Conservation (phyloP, 1,140 invertebrate genomes). For the Eciton burchellii region DNA sequence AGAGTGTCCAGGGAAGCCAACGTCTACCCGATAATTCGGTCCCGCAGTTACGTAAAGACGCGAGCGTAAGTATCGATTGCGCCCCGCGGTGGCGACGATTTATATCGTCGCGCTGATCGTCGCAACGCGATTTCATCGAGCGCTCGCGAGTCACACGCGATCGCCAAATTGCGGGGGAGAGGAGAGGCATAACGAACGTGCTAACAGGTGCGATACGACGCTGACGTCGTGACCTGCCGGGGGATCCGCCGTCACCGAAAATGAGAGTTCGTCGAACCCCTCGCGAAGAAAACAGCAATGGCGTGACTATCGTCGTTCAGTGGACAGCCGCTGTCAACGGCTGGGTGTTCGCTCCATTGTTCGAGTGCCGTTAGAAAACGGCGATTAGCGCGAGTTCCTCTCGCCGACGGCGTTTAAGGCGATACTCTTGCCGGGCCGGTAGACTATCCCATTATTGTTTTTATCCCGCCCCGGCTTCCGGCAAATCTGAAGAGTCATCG, state of each 20-base stretch:
- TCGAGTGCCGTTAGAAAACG: slow-evolving; percentile 46
- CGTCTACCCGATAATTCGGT: no score
- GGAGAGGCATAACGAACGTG: background rate
- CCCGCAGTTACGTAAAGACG: slow-evolving; percentile 35
- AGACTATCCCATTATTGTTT: slow-evolving; percentile 48
- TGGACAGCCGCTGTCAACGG: slow-evolving; percentile 30
- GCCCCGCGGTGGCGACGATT: slow-evolving; percentile 23
- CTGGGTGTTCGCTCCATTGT: slow-evolving; percentile 32
- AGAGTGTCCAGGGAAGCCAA: no score
- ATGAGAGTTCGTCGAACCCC: slow-evolving; percentile 25
- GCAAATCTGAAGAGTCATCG: slow-evolving; percentile 41
- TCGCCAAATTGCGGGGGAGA: slow-evolving; percentile 15
- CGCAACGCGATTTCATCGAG: slow-evolving; percentile 33
- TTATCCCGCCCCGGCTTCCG: slow-evolving; percentile 50
- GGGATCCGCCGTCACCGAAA: slow-evolving; percentile 7
- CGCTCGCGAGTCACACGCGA: slow-evolving; percentile 3
- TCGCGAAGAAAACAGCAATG: slow-evolving; percentile 36
- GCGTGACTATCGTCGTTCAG: slow-evolving; percentile 38
- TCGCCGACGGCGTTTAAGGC: slow-evolving; percentile 12
- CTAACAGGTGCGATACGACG: slow-evolving; percentile 12
- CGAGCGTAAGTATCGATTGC: slow-evolving; percentile 50
- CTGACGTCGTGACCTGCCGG: background rate
- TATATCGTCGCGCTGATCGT: slow-evolving; percentile 51
- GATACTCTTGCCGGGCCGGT: slow-evolving; percentile 8
- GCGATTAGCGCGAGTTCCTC: slow-evolving; percentile 37